Evolutionary conservation across 2,797 vertebrate genomes (phyloP).

Genomic region (Saxicola maurus): DNA sequence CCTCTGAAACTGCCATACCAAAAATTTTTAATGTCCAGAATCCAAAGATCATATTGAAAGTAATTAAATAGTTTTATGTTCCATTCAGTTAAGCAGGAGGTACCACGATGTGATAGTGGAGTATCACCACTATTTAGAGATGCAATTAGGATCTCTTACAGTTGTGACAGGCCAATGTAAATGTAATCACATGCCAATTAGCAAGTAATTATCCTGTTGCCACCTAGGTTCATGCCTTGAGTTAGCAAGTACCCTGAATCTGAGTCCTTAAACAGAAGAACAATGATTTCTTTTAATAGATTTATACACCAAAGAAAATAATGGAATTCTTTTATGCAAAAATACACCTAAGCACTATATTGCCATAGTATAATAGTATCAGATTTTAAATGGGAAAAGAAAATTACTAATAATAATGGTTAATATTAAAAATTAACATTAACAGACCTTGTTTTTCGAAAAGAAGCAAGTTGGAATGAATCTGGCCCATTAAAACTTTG

Average conservation of each 20-base stretch:
- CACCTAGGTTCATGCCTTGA: constrained; percentile 28
- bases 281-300: constrained; percentile 45
- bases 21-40: not conserved
- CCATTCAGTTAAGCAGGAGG: not conserved
- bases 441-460: not conserved
- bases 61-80: constrained; percentile 28
- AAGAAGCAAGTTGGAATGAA: not conserved
- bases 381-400: not conserved
- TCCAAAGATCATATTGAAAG: not conserved
- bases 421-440: not conserved
- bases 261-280: constrained; percentile 17
- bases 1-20: not conserved
- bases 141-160: constrained; percentile 40
- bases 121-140: constrained; percentile 23
- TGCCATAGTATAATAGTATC: not conserved
- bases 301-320: constrained; percentile 28
- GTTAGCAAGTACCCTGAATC: constrained; percentile 24
- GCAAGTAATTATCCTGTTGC: constrained; percentile 56
- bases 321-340: not conserved
- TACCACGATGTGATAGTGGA: not conserved
- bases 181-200: constrained; percentile 71
- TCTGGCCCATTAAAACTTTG: not conserved
- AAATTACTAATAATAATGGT: not conserved
- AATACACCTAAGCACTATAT: not conserved
- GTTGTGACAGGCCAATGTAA: constrained; percentile 62